Base-by-base conservation (phyloP, 2,113 vertebrate species). In the Gallinago undulata region DNA sequence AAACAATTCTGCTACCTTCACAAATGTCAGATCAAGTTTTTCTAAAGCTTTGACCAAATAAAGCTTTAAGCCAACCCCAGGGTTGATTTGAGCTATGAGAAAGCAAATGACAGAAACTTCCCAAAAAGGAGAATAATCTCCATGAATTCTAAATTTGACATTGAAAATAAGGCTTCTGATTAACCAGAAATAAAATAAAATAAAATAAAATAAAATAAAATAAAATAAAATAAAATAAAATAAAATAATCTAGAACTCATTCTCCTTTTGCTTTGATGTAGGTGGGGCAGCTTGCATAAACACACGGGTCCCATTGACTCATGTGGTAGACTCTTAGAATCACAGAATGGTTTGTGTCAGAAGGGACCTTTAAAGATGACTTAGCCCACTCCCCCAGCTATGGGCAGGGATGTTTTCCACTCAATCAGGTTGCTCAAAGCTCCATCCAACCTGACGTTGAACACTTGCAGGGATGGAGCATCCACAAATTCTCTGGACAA, bases 341-440 rank as follows among this genome's bases (percentile, higher is more conserved):
- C 50, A 72, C 30, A 57, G 72, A 77, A 77, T 18, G 24, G 11
- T 31, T 70, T 63, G 25, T 3, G 6, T 48, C 39, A 35, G 24
- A 77, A 69, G n/a, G 16, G 8, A 51, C 8, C 22, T 45, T 48
- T 45, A 45, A 56, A 77, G 31, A 41, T 57, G 33, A 51, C 8
- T 33, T 35, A 51, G 4, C 31, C 8, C 12, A 19, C 3, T 1
- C 8, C 11, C 10, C 10, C 2, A 21, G 0, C 5, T 33, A 30
- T 7, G 16, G 7, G 11, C n/a, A 59, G 23, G 9, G 53, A 35
- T 13, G 45, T 6, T 21, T 75, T 75, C 45, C 31, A 37, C 28
- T 25, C 15, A 31, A 55, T 11, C 13, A 68, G 9, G 17, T 17
- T 67, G 25, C 11, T 68, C 53, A 47, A 66, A 70, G 22, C 4